Percentiles rank a stretch among this genome's conserved stretches.
Conservation (phyloP, 1,140 invertebrate species). For the Intoshia linei region DNA sequence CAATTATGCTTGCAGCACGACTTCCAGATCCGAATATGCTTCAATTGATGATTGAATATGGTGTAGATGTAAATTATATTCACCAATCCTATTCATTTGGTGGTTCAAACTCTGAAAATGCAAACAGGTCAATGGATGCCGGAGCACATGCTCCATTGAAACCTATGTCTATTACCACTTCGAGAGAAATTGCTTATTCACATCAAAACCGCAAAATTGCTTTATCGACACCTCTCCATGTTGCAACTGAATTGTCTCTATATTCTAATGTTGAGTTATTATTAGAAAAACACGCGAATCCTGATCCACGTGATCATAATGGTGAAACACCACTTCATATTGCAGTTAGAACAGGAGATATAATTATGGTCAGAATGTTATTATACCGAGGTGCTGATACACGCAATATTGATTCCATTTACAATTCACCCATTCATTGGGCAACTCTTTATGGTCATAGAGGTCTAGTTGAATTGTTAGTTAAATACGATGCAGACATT, state of each 20-base stretch:
- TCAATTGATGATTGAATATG: not conserved
- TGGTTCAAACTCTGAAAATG: not conserved
- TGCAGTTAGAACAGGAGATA: slow-evolving; percentile 5
- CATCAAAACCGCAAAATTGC: not conserved
- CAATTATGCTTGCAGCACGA: slow-evolving; percentile 6
- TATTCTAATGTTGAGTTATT: slow-evolving; percentile 5
- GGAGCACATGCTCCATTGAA: not conserved
- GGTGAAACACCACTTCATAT: slow-evolving; percentile 6
- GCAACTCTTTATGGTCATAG: slow-evolving; percentile 6
- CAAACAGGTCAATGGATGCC: not conserved
- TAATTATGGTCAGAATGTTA: slow-evolving; percentile 5
- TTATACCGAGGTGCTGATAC: slow-evolving; percentile 6
- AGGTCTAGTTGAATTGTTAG: slow-evolving; percentile 4
- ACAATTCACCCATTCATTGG: slow-evolving; percentile 5
- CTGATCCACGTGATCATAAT: slow-evolving; percentile 6
- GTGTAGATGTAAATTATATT: not conserved
- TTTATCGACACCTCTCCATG: slow-evolving; percentile 1
- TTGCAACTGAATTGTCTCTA: slow-evolving; percentile 5
- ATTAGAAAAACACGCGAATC: slow-evolving; percentile 4
- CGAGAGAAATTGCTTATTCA: not conserved
- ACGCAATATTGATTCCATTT: slow-evolving; percentile 1
- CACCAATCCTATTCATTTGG: not conserved
- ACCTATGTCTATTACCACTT: not conserved
- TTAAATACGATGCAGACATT: slow-evolving; percentile 6
- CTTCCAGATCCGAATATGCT: slow-evolving; percentile 4